Evolutionary conservation across 2,113 vertebrate genomes (phyloP).

Genomic region (Phaethornis superciliosus): DNA sequence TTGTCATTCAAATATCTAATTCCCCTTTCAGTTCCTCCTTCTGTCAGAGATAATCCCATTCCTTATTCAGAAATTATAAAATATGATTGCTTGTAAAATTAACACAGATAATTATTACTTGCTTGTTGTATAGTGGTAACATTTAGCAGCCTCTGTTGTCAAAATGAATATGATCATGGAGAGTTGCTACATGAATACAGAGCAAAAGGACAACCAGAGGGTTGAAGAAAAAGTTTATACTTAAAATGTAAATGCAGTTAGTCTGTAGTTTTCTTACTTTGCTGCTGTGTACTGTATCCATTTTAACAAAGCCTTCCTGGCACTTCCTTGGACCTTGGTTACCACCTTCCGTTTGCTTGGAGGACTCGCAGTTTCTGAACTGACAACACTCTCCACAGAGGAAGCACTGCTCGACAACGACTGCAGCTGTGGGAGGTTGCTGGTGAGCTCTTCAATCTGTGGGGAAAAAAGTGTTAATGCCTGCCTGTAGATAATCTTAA

Average conservation of each 20-base stretch:
- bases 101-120: not conserved
- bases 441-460: slow-evolving; percentile 96
- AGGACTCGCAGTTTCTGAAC: slow-evolving; percentile 89
- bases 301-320: slow-evolving; percentile 91
- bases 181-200: not conserved
- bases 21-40: not conserved
- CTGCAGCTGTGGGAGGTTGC: slow-evolving; percentile 89
- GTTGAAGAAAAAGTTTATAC: not conserved
- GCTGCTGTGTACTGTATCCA: slow-evolving; percentile 94
- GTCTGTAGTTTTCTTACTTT: slow-evolving; percentile 79
- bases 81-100: not conserved
- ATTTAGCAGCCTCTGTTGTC: not conserved
- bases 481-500: not conserved
- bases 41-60: not conserved
- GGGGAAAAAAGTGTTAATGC: not conserved
- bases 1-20: not conserved
- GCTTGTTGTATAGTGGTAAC: not conserved
- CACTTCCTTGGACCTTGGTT: slow-evolving; percentile 87
- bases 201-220: not conserved
- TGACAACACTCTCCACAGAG: slow-evolving; percentile 89
- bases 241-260: not conserved
- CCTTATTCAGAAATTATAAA: not conserved
- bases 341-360: slow-evolving; percentile 91
- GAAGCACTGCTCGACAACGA: slow-evolving; percentile 87
- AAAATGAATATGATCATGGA: not conserved